Conservation (phyloP, 2,113 vertebrate species). For the Steatornis caripensis region DNA sequence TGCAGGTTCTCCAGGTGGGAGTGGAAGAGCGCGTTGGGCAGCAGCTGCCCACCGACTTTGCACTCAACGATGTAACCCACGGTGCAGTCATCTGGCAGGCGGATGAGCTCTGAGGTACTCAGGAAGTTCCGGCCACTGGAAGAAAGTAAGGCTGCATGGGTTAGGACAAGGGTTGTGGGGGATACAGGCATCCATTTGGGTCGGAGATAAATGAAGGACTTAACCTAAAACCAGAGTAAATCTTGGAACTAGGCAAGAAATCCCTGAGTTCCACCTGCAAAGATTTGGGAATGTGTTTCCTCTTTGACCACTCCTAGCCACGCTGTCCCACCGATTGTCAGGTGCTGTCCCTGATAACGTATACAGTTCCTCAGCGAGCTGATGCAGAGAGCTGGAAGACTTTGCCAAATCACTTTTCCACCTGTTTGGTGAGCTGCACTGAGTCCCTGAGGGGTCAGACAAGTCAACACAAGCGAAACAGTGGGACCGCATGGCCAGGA, state of each 20-base stretch:
- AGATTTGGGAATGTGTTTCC: not conserved
- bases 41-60: slow-evolving; percentile 78
- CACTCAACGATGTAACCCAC: slow-evolving; percentile 91
- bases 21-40: slow-evolving; percentile 83
- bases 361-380: not conserved
- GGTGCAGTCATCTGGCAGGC: slow-evolving; percentile 88
- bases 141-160: not conserved
- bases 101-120: slow-evolving; percentile 83
- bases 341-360: not conserved
- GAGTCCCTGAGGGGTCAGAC: not conserved
- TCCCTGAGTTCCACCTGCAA: not conserved
- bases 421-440: not conserved
- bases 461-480: not conserved
- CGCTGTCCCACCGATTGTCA: not conserved
- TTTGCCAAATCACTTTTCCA: not conserved
- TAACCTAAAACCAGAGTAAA: not conserved
- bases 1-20: slow-evolving; percentile 92
- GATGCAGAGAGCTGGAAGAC: not conserved
- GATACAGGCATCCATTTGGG: not conserved
- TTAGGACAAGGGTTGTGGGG: not conserved
- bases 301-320: not conserved
- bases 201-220: not conserved
- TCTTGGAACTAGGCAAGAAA: not conserved
- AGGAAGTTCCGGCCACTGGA: slow-evolving; percentile 80
- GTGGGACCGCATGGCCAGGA: not conserved